phyloP scores from a whole-genome alignment of 1,140 invertebrate genomes.

The Scaptomyza montana region DNA sequence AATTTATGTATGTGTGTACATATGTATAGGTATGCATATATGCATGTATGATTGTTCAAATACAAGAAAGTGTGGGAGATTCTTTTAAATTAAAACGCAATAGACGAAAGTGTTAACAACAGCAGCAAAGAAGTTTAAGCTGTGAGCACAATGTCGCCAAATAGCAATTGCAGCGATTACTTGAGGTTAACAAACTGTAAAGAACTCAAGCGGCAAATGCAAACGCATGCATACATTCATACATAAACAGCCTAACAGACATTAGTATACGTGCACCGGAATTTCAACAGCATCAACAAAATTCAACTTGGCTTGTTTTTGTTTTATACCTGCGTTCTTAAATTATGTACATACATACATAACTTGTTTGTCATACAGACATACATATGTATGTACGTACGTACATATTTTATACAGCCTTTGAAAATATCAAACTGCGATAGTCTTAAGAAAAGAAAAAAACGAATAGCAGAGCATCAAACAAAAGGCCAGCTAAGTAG shows the following conservation, averaged over 20 bases:
- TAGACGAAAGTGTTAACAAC: conserved; percentile 55
- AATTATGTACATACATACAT: conserved; percentile 6
- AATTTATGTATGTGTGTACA: neutral
- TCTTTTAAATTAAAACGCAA: conserved; percentile 47
- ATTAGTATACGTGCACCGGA: conserved; percentile 14
- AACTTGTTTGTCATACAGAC: conserved; percentile 33
- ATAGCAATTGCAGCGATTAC: conserved; percentile 30
- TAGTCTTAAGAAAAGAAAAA: conserved; percentile 45
- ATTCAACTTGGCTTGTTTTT: conserved; percentile 30
- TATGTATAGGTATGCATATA: neutral
- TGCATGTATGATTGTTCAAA: neutral
- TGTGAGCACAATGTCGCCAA: conserved; percentile 34
- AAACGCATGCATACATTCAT: conserved; percentile 20
- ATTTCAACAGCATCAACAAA: conserved; percentile 21
- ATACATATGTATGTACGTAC: neutral
- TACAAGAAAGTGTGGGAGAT: conserved; percentile 1
- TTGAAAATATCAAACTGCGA: conserved; percentile 16
- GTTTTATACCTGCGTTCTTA: conserved; percentile 13
- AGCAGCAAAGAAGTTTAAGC: conserved; percentile 1
- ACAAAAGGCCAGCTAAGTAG: conserved; percentile 68
- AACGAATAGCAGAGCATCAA: conserved; percentile 35
- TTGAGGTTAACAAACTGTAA: conserved; percentile 69
- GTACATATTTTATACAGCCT: neutral
- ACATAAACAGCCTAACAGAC: conserved; percentile 7
- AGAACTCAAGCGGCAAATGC: conserved; percentile 58